Conservation (phyloP, 2,888 invertebrate genomes). For the Adela reaumurella region DNA sequence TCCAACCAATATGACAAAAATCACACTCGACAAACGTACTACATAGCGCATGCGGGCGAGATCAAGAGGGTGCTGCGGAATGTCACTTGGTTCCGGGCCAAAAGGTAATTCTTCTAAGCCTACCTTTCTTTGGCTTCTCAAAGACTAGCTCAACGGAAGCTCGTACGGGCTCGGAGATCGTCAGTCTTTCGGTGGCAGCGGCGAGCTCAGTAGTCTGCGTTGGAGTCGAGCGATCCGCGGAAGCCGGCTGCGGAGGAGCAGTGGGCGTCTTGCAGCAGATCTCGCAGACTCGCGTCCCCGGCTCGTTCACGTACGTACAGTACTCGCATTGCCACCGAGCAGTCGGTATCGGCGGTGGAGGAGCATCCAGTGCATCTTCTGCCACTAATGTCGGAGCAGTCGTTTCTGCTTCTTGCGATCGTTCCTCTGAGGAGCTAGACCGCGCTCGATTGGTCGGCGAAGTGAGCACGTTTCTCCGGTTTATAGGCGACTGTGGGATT, state of each 20-base stretch:
- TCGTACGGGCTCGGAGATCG: slow-evolving; percentile 20
- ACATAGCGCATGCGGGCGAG: neutral
- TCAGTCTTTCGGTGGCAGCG: slow-evolving; percentile 15
- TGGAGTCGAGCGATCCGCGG: neutral
- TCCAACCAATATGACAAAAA: neutral
- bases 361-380: slow-evolving; percentile 33
- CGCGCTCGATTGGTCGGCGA: neutral
- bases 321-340: slow-evolving; percentile 84
- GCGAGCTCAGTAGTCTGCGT: slow-evolving; percentile 7
- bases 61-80: neutral
- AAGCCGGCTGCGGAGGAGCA: slow-evolving; percentile 15
- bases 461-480: neutral
- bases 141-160: slow-evolving; percentile 17
- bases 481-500: neutral
- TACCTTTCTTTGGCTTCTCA: slow-evolving; percentile 64
- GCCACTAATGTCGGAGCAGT: slow-evolving; percentile 6
- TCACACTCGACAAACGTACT: neutral
- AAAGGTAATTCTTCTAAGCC: slow-evolving; percentile 69
- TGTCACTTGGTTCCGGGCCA: slow-evolving; percentile 62
- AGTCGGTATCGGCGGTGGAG: slow-evolving; percentile 50
- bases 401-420: slow-evolving; percentile 17
- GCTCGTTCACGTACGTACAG: slow-evolving; percentile 84
- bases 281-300: slow-evolving; percentile 73
- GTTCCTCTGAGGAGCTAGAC: neutral
- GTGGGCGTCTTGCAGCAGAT: slow-evolving; percentile 84